phyloP scores from a whole-genome alignment of 2,888 invertebrate genomes.

The Acheta domesticus region DNA sequence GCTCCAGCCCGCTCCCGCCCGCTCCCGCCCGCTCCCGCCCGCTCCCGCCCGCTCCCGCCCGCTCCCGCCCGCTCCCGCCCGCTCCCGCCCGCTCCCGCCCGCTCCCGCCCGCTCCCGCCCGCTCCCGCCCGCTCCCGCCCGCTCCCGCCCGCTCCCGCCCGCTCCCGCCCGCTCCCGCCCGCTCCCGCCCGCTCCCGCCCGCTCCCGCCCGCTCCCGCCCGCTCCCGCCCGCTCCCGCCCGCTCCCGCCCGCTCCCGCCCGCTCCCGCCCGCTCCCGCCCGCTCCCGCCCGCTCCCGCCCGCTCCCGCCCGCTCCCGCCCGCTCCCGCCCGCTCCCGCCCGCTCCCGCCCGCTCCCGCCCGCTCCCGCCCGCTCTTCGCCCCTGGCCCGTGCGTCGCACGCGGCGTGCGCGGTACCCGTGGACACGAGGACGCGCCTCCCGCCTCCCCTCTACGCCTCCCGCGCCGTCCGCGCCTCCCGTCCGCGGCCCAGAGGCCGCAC shows the following conservation, averaged over 20 bases:
- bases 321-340: neutral
- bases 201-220: too few species aligned
- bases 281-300: neutral
- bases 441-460: neutral
- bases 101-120: neutral
- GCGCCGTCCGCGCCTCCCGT: neutral
- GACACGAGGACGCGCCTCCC: neutral
- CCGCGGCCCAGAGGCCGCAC: constrained; percentile 19
- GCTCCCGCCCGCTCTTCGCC: neutral
- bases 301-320: neutral
- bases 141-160: neutral
- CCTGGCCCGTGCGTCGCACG: neutral
- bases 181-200: neutral
- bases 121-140: neutral
- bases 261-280: too few species aligned
- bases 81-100: neutral
- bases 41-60: neutral
- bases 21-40: neutral
- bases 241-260: neutral
- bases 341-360: neutral
- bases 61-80: too few species aligned
- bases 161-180: neutral
- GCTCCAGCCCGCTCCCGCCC: too few species aligned
- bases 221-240: neutral
- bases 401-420: neutral